Conservation (phyloP, 2,113 vertebrate genomes). For the Malurus elegans region DNA sequence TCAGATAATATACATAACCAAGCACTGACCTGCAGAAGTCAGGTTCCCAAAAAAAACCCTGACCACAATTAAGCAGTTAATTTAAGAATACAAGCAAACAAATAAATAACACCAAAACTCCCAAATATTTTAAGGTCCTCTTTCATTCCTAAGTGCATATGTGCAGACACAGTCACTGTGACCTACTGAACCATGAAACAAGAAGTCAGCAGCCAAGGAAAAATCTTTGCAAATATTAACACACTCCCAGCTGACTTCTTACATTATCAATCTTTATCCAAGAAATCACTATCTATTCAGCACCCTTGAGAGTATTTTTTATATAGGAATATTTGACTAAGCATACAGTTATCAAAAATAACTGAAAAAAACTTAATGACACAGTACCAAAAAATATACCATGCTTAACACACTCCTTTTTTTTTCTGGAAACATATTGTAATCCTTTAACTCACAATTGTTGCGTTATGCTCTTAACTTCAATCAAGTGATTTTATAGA, state of each 20-base stretch:
- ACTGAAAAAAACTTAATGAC: background rate
- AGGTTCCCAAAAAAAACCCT: background rate
- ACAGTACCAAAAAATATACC: background rate
- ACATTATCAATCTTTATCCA: background rate
- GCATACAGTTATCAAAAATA: background rate
- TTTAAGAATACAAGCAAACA: background rate
- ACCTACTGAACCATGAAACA: background rate
- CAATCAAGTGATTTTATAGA: background rate
- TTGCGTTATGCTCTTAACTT: background rate
- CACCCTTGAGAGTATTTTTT: background rate
- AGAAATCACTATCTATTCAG: background rate
- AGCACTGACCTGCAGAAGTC: background rate
- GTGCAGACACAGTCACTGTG: background rate
- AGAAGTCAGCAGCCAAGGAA: background rate
- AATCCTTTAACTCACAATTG: background rate
- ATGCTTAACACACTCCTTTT: background rate
- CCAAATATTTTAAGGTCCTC: background rate
- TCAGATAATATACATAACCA: background rate
- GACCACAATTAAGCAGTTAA: accelerated
- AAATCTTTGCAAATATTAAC: background rate
- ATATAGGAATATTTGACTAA: background rate
- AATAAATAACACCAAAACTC: background rate
- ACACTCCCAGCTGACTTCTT: background rate
- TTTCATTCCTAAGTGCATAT: background rate
- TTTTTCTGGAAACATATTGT: background rate